Evolutionary conservation across 2,888 invertebrate species (phyloP), one percentile per base, ranked within the genome.

Genomic region (Eudemis profundana): DNA sequence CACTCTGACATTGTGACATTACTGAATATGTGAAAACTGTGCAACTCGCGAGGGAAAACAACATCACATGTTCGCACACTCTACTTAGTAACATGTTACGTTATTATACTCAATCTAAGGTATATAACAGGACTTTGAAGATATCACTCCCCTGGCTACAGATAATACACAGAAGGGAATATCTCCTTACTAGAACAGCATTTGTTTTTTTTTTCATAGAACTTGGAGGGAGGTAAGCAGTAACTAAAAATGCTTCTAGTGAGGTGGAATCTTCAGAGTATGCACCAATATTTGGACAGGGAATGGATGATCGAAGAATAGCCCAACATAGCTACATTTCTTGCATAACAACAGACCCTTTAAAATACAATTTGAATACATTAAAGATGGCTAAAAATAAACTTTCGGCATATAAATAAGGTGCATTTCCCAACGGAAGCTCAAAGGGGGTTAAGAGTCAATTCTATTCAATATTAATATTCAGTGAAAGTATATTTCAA

Each of bases 1-100:
- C 83, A 47, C 36, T n/a, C 65, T 65, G 65, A 60, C 65, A 53
- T 60, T 78, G 65, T 81, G 76, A 78, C 80, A 74, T 74, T 71
- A 74, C 69, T 83, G 79, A 83, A 84, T 84, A 84, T 79, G 74
- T 77, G 77, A 77, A 75, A 77, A 76, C 40, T 57, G 42, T 21
- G 53, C 56, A 60, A n/a, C 17, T 23, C 47, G 47, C 17, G 21
- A 42, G 36, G 8, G 44, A 59, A 27, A 60, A 60, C 51, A 51
- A 54, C 23, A 38, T 23, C 53, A 53, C 38, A 53, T 40, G 53
- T 14, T 53, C 51, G 38, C 8, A 17, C n/a, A 23, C 27, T 44
- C 5, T 4, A 15, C 56, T 12, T 29, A 54, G 27, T 54, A 42
- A 54, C 42, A 54, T 21, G 36, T 4, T 14, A 15, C 51, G 4